phyloP scores from a whole-genome alignment of 2,113 vertebrate genomes.

The Seriola dumerili region DNA sequence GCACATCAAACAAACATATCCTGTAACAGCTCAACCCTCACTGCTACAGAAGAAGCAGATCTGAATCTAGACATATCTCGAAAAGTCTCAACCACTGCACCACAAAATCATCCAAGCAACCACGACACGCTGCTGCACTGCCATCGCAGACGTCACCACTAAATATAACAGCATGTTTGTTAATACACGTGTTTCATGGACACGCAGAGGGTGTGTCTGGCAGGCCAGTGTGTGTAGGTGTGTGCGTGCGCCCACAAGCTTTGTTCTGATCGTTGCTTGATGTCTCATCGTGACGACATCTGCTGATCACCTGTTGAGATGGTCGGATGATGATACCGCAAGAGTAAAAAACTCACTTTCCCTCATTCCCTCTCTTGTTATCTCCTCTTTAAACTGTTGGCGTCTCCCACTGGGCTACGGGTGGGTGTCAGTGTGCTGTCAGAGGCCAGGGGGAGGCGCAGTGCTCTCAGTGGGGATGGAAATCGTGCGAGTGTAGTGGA shows the following conservation, averaged over 20 bases:
- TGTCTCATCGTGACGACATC: conserved; percentile 28
- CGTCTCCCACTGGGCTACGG: conserved; percentile 31
- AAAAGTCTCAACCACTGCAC: conserved; percentile 1
- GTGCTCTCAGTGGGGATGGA: conserved; percentile 24
- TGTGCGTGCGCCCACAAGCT: background rate
- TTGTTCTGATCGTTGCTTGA: background rate
- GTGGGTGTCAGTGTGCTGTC: conserved; percentile 61
- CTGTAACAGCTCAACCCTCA: background rate
- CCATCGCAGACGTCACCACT: conserved; percentile 8
- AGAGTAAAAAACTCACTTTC: conserved; percentile 1
- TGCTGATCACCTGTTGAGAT: conserved; percentile 52
- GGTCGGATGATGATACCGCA: background rate
- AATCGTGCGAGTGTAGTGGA: conserved; percentile 2
- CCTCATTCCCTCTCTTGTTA: conserved; percentile 22
- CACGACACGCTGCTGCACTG: background rate
- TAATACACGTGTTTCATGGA: conserved; percentile 5
- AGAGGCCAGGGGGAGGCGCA: conserved; percentile 42
- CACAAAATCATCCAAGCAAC: background rate
- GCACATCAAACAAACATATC: background rate
- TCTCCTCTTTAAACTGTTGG: conserved; percentile 48
- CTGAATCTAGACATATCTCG: background rate
- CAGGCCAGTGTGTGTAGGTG: conserved; percentile 2
- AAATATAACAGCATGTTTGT: conserved; percentile 37
- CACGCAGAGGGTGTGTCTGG: conserved; percentile 1
- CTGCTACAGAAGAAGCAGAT: background rate